Percentiles rank a stretch among this genome's conserved stretches.
Conservation (phyloP, 1,140 invertebrate species). For the Leptestheria dahalacensis region DNA sequence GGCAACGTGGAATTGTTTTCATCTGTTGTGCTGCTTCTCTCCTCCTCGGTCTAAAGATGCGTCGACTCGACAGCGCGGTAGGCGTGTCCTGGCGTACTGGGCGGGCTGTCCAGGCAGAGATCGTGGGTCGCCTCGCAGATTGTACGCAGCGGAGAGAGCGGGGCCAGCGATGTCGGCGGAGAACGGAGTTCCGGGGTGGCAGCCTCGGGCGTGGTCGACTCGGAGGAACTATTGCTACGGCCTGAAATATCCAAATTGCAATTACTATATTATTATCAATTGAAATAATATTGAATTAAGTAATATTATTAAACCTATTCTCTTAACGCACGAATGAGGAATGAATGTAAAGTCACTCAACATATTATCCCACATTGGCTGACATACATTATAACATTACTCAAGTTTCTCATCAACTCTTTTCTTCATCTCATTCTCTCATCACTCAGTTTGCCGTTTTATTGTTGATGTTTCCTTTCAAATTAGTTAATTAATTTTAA, state of each 20-base stretch:
- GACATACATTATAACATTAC: too few species aligned
- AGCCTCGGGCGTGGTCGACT: conserved; percentile 41
- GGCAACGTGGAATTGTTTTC: too few species aligned
- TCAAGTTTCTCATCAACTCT: too few species aligned
- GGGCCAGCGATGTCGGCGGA: conserved; percentile 26
- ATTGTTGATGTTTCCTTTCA: background rate
- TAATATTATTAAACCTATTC: too few species aligned
- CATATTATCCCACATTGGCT: too few species aligned
- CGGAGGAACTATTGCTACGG: conserved; percentile 39
- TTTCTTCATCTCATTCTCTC: too few species aligned
- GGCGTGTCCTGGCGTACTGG: conserved; percentile 7
- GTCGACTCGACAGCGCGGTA: conserved; percentile 5
- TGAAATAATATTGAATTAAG: background rate
- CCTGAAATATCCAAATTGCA: conserved; percentile 30
- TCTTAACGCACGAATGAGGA: too few species aligned
- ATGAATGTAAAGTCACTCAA: too few species aligned
- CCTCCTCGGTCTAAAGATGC: background rate
- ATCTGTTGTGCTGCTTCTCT: background rate
- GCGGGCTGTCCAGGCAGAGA: conserved; percentile 9
- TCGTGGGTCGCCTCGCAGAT: conserved; percentile 31
- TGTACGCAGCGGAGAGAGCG: conserved; percentile 24
- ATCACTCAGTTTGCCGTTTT: too few species aligned
- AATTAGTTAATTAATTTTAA: too few species aligned
- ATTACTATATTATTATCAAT: too few species aligned
- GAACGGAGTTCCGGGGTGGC: conserved; percentile 26